These are phyloP conservation scores for Scaptodrosophila lebanonensis DNA, from an alignment of 1,140 invertebrate species.

Conservation along the genomic window DNA sequence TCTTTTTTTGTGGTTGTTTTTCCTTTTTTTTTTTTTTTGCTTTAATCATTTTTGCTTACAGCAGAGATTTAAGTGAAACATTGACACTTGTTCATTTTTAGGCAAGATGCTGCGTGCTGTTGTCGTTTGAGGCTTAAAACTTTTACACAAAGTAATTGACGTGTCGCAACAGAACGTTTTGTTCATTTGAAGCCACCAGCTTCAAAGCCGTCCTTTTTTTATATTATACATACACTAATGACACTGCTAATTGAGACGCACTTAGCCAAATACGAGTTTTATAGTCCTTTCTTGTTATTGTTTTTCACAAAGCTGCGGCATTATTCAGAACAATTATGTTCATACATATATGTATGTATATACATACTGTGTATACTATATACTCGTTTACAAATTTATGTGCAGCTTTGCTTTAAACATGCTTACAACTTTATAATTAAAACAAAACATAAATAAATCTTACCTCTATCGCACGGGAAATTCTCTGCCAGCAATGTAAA, in stretches of 20 bases:
- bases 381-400: too few relatives aligned
- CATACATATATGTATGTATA: too few relatives aligned
- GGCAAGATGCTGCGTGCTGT: too few relatives aligned
- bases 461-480: slow-evolving; percentile 76
- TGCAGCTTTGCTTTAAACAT: too few relatives aligned
- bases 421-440: too few relatives aligned
- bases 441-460: slow-evolving; percentile 15
- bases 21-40: slow-evolving; percentile 17
- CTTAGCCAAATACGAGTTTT: too few relatives aligned
- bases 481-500: slow-evolving; percentile 76
- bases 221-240: too few relatives aligned
- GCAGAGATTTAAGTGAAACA: slow-evolving; percentile 59
- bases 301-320: background rate
- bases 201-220: too few relatives aligned
- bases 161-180: slow-evolving; percentile 11
- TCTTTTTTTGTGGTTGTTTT: slow-evolving; percentile 29
- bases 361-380: background rate
- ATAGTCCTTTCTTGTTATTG: background rate
- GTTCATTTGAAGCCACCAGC: slow-evolving; percentile 5
- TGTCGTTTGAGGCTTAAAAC: slow-evolving; percentile 26
- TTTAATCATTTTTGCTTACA: slow-evolving; percentile 22
- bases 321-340: too few relatives aligned
- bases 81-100: slow-evolving; percentile 50
- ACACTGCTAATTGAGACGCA: slow-evolving; percentile 49
- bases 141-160: slow-evolving; percentile 40